These are phyloP conservation scores for Anolis carolinensis DNA, from an alignment of 2,113 vertebrate species.

Conservation along the genomic window DNA sequence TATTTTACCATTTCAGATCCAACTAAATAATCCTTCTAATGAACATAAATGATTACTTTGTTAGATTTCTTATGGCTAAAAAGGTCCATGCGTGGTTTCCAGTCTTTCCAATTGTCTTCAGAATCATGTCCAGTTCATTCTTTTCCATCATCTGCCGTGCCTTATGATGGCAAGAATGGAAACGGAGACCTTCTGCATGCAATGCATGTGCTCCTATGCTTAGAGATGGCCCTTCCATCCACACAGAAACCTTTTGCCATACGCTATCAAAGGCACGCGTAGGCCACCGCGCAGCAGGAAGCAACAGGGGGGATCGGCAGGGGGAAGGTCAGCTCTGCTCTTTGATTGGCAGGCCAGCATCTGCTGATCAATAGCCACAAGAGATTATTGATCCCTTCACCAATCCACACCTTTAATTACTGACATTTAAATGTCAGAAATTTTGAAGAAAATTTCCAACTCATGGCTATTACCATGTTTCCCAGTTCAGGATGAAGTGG, in stretches of 20 bases:
- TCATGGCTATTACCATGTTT: constrained; percentile 47
- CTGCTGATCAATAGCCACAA: constrained; percentile 66
- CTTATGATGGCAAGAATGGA: not conserved
- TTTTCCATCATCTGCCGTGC: not conserved
- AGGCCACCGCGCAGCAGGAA: fast-evolving
- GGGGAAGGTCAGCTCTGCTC: constrained; percentile 45
- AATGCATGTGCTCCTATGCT: not conserved
- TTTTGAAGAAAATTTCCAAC: constrained; percentile 42
- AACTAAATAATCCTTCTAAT: too few species aligned
- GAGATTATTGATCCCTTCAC: constrained; percentile 66
- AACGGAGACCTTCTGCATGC: not conserved
- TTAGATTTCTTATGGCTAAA: too few species aligned
- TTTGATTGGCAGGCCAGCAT: constrained; percentile 51
- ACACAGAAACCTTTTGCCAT: not conserved
- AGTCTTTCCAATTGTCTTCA: too few species aligned
- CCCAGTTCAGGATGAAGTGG: not conserved
- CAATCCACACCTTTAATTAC: constrained; percentile 71
- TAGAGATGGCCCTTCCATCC: not conserved
- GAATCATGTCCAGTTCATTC: not conserved
- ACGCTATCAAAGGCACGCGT: not conserved
- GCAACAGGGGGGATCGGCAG: constrained; percentile 22
- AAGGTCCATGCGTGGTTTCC: too few species aligned
- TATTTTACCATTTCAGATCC: too few species aligned
- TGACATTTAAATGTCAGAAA: constrained; percentile 74
- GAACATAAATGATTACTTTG: too few species aligned